Percentiles rank a stretch among this genome's conserved stretches.
Evolutionary conservation across 2,113 vertebrate genomes (phyloP).

Genomic region (Rhineura floridana): DNA sequence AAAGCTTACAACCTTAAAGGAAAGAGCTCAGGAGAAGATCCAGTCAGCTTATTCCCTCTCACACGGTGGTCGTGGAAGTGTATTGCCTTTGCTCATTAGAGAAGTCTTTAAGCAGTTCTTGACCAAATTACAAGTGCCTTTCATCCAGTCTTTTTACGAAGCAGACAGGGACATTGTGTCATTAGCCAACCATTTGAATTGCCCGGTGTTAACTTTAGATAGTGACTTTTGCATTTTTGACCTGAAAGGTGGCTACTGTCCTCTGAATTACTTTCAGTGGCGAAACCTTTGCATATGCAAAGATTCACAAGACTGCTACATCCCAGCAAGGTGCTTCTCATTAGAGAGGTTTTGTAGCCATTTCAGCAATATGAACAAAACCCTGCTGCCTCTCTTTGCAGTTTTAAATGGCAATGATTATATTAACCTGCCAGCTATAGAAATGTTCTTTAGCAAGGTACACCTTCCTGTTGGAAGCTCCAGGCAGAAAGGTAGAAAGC

Average conservation of each 20-base stretch:
- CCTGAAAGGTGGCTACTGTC: slow-evolving; percentile 86
- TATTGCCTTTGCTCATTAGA: slow-evolving; percentile 84
- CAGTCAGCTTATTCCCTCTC: slow-evolving; percentile 79
- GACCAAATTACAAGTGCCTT: slow-evolving; percentile 75
- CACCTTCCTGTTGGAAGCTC: slow-evolving; percentile 30
- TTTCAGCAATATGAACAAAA: slow-evolving; percentile 76
- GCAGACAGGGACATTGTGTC: slow-evolving; percentile 91
- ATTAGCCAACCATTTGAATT: slow-evolving; percentile 89
- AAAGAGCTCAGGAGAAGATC: slow-evolving; percentile 84
- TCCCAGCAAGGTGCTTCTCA: slow-evolving; percentile 82
- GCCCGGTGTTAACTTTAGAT: slow-evolving; percentile 90
- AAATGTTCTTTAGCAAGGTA: slow-evolving; percentile 73
- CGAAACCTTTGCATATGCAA: slow-evolving; percentile 65
- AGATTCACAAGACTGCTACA: slow-evolving; percentile 69
- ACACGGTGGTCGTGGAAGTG: slow-evolving; percentile 74
- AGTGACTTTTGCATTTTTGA: slow-evolving; percentile 96
- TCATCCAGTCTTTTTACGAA: slow-evolving; percentile 89
- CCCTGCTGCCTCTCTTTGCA: slow-evolving; percentile 88
- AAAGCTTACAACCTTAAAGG: slow-evolving; percentile 84
- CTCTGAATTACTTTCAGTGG: slow-evolving; percentile 88
- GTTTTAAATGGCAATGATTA: slow-evolving; percentile 90
- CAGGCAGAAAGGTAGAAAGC: slow-evolving; percentile 53
- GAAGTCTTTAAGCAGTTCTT: slow-evolving; percentile 87
- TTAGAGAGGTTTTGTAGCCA: slow-evolving; percentile 76
- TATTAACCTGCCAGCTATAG: slow-evolving; percentile 63